Base-by-base conservation (phyloP, 2,113 vertebrate genomes). In the Lepidothrix coronata region DNA sequence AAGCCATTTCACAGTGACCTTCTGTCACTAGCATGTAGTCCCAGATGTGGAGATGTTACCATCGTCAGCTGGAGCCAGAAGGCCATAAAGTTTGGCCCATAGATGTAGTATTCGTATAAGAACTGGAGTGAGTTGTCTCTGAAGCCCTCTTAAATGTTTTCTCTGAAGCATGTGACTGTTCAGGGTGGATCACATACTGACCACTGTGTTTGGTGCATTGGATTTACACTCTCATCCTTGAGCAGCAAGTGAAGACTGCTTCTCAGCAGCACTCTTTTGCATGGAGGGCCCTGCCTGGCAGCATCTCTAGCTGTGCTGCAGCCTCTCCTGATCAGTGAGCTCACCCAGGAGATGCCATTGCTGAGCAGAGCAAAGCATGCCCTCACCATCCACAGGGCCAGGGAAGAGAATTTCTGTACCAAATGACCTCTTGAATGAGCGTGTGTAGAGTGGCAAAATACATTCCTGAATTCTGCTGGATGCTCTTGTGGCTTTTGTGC, bases 251-350 rank as follows among this genome's bases (percentile, higher is more conserved):
- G 51, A 35, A 66, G 58, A 28, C 21, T 71, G 25, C 57, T 77
- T 39, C 43, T 75, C 2, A 6, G 33, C 0, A 1, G 51, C 33
- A 52, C 8, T 48, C 30, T 8, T 83, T 72, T 39, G 19, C n/a
- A 9, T 43, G 39, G 15, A 14, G 44, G 31, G 3, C 30, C 39
- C 88, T 72, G 22, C 25, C 39, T 48, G 18, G 44, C 58, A 66
- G 30, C 33, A 77, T 41, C 51, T 39, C 0, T 1, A 14, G 57
- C 37, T 88, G 57, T 0, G 1, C 19, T 19, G 63, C 63, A 58
- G 37, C 14, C 31, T 75, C 8, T 76, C 9, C 24, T 44, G 12
- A 41, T 75, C 3, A 6, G 44, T 70, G 44, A 74, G 31, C 46
- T 89, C 37, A 37, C 8, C 37, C 30, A 61, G 81, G 31, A 75